A percentile compares a stretch with the other conserved stretches of the same genome.
Evolutionary conservation across 2,888 invertebrate species (phyloP).

Genomic region (Synanthedon andrenaeformis): DNA sequence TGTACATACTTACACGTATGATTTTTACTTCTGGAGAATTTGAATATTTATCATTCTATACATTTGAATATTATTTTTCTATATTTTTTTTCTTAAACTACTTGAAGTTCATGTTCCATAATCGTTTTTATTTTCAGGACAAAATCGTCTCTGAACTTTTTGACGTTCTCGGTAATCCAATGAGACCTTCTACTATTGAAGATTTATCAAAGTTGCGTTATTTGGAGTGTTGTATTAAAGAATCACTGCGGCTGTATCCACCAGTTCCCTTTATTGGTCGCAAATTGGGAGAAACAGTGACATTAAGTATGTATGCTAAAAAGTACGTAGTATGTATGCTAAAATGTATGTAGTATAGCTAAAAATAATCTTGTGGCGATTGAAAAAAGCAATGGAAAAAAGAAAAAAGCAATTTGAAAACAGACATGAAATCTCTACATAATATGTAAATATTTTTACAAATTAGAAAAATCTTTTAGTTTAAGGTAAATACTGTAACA

Average conservation of each 20-base stretch:
- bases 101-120: no score
- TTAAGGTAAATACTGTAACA: no score
- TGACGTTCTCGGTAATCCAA: slow-evolving; percentile 48
- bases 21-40: no score
- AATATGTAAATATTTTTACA: no score
- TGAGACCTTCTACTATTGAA: slow-evolving; percentile 48
- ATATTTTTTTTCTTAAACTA: no score
- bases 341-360: no score
- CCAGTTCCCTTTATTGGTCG: slow-evolving; percentile 71
- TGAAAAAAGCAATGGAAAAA: no score
- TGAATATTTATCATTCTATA: neutral
- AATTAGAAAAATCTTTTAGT: no score
- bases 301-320: slow-evolving; percentile 61
- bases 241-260: slow-evolving; percentile 68
- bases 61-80: neutral
- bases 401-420: neutral
- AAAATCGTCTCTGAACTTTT: slow-evolving; percentile 54
- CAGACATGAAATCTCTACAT: neutral
- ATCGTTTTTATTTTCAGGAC: slow-evolving; percentile 12
- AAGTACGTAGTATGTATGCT: no score
- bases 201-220: slow-evolving; percentile 57
- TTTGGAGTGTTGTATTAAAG: slow-evolving; percentile 73
- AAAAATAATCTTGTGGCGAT: neutral
- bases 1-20: no score
- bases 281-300: slow-evolving; percentile 55